Evolutionary conservation across 92 coral and sea anemone genomes (phyloP).

Genomic region (Meandrina meandrites): DNA sequence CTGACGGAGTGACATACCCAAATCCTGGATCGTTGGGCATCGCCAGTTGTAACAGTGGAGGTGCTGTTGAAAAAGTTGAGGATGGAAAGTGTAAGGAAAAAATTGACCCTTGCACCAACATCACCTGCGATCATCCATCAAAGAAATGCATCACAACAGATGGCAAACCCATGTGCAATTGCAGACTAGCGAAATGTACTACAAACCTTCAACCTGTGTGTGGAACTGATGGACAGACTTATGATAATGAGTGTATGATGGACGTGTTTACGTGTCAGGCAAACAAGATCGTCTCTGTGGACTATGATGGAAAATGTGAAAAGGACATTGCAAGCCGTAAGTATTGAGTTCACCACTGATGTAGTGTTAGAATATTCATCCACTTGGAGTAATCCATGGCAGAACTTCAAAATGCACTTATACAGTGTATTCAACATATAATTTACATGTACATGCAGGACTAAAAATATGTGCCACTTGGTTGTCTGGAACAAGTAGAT

Average conservation of each 20-base stretch:
- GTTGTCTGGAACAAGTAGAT: no score
- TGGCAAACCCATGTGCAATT: slow-evolving; percentile 58
- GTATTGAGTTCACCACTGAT: neutral
- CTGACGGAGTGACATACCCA: slow-evolving; percentile 69
- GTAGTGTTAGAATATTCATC: neutral
- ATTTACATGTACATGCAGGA: no score
- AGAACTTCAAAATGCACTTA: no score
- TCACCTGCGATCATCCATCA: slow-evolving; percentile 58
- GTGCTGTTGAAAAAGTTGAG: neutral
- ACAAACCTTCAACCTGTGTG: slow-evolving; percentile 42
- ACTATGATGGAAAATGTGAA: slow-evolving; percentile 28
- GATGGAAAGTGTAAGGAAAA: neutral
- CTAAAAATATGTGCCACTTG: no score
- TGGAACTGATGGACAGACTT: slow-evolving; percentile 59
- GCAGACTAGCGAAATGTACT: slow-evolving; percentile 28
- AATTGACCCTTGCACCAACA: slow-evolving; percentile 7
- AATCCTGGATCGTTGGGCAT: slow-evolving; percentile 49
- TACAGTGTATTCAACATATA: no score
- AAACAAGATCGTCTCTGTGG: slow-evolving; percentile 36
- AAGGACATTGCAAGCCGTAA: neutral
- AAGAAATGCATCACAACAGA: slow-evolving; percentile 33
- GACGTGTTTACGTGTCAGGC: slow-evolving; percentile 20
- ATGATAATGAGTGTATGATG: slow-evolving; percentile 46
- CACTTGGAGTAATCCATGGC: no score
- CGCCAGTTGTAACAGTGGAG: slow-evolving; percentile 41